Conservation (phyloP, 2,797 vertebrate species). For the Pteropus rufus region DNA sequence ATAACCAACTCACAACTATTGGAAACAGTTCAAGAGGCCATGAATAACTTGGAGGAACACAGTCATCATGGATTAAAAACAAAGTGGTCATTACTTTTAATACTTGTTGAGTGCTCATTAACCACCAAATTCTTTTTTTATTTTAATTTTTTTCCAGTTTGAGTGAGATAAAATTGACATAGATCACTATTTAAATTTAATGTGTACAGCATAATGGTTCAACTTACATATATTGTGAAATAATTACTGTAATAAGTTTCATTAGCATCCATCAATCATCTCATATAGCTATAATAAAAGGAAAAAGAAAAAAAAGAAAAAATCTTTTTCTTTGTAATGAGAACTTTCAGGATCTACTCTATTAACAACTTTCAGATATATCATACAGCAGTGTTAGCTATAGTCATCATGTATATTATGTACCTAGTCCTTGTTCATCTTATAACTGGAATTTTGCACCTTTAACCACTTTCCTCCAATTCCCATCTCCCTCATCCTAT, state of each 20-base stretch:
- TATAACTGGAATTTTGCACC: neutral
- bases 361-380: neutral
- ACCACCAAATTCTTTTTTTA: neutral
- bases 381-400: neutral
- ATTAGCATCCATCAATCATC: neutral
- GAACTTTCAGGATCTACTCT: neutral
- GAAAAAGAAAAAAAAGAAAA: neutral
- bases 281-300: neutral
- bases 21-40: neutral
- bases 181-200: neutral
- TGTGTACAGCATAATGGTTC: neutral
- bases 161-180: neutral
- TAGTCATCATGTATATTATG: too few species aligned
- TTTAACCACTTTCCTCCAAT: neutral
- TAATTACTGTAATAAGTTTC: neutral
- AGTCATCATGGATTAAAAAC: neutral
- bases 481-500: neutral
- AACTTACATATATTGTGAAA: neutral
- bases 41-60: neutral
- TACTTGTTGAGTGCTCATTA: neutral
- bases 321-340: neutral
- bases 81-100: neutral
- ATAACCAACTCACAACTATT: neutral
- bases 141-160: neutral
- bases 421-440: neutral